These are phyloP conservation scores for Abscondita cerata DNA, from an alignment of 2,888 invertebrate genomes.

Conservation along the genomic window DNA sequence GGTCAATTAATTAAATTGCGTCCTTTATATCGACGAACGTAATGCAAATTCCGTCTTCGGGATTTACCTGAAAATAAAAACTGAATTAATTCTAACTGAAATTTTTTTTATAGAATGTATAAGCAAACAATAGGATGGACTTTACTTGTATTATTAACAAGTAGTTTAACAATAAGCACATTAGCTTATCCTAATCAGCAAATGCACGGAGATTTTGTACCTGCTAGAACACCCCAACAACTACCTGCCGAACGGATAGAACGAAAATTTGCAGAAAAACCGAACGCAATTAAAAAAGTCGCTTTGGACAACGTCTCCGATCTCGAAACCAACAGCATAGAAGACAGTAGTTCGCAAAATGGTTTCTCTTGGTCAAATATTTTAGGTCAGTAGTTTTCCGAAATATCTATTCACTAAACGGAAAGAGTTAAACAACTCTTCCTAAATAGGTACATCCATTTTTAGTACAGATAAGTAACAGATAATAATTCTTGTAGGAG, in stretches of 20 bases:
- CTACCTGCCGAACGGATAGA: conserved; percentile 63
- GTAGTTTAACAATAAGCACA: conserved; percentile 71
- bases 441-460: background rate
- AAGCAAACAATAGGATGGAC: conserved; percentile 73
- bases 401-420: no score
- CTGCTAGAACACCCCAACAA: conserved; percentile 52
- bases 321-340: conserved; percentile 80
- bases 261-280: conserved; percentile 88
- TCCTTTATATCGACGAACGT: background rate
- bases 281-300: conserved; percentile 89
- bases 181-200: conserved; percentile 66
- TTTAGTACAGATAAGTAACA: background rate
- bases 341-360: conserved; percentile 61
- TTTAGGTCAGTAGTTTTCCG: conserved; percentile 67
- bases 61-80: no score
- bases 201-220: conserved; percentile 43
- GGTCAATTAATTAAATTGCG: conserved; percentile 14
- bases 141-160: conserved; percentile 72
- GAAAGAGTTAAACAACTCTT: no score
- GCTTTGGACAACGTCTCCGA: conserved; percentile 83
- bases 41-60: no score
- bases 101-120: conserved; percentile 60
- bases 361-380: conserved; percentile 91
- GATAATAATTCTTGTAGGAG: conserved; percentile 58
- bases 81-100: no score